Conservation (phyloP, 2,888 invertebrate genomes). For the Caenorhabditis sinica region DNA sequence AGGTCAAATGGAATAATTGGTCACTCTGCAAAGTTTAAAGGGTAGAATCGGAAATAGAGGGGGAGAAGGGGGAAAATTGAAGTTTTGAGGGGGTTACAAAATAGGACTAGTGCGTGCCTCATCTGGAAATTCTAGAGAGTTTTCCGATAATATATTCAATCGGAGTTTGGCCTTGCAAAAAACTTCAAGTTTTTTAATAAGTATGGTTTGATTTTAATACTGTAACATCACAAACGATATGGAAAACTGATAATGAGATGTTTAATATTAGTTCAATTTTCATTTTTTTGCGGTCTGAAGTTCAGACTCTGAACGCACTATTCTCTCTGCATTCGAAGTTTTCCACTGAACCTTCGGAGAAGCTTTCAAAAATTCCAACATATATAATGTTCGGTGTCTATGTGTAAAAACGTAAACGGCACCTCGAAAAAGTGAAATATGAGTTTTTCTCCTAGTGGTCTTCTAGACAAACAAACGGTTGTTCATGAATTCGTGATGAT, state of each 20-base stretch:
- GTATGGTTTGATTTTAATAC: too few species aligned
- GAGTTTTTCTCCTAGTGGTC: slow-evolving; percentile 22
- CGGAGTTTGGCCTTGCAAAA: too few species aligned
- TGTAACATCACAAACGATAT: too few species aligned
- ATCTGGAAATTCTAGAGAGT: background rate
- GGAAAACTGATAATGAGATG: too few species aligned
- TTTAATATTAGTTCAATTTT: too few species aligned
- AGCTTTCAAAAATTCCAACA: slow-evolving; percentile 2
- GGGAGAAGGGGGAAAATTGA: too few species aligned
- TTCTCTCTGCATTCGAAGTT: too few species aligned
- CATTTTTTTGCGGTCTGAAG: too few species aligned
- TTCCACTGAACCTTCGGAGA: too few species aligned
- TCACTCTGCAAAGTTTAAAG: background rate
- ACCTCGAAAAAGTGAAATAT: slow-evolving; percentile 34
- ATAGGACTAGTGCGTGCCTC: background rate
- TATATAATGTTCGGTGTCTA: slow-evolving; percentile 11
- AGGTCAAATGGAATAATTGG: slow-evolving; percentile 37
- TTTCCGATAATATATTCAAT: background rate
- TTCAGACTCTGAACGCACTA: too few species aligned
- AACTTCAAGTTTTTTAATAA: too few species aligned
- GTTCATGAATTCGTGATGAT: slow-evolving; percentile 54
- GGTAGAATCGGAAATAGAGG: too few species aligned
- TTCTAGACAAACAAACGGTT: slow-evolving; percentile 24
- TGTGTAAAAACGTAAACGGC: background rate
- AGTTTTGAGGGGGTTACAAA: background rate